A percentile compares a stretch with the other conserved stretches of the same genome.
Evolutionary conservation across 2,113 vertebrate species (phyloP).

Genomic region (Marmota flaviventris): DNA sequence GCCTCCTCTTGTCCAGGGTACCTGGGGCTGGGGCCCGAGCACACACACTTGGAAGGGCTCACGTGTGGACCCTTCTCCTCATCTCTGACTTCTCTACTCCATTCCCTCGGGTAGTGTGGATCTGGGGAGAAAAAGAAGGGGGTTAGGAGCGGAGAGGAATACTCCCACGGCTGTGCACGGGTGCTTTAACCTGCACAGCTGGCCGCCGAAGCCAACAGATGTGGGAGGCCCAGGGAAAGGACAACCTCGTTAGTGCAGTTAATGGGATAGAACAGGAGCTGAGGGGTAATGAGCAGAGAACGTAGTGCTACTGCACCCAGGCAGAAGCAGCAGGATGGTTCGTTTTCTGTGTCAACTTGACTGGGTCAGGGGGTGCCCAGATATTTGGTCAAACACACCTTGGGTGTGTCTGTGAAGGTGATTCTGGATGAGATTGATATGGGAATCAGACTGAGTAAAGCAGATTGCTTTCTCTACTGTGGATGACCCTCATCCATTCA

Average conservation of each 20-base stretch:
- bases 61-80: background rate
- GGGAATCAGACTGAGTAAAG: background rate
- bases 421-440: background rate
- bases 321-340: background rate
- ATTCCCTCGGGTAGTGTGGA: background rate
- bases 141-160: background rate
- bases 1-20: background rate
- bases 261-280: background rate
- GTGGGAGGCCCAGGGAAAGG: slow-evolving; percentile 57
- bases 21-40: background rate
- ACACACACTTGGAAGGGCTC: background rate
- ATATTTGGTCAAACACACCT: background rate
- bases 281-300: background rate
- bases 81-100: background rate
- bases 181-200: slow-evolving; percentile 41
- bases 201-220: slow-evolving; percentile 6
- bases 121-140: background rate
- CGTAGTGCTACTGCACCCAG: background rate
- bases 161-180: background rate
- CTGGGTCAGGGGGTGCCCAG: background rate
- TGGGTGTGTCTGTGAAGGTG: background rate
- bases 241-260: slow-evolving; percentile 57
- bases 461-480: background rate
- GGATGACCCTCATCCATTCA: background rate
- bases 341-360: background rate